Evolutionary conservation across 2,113 vertebrate species (phyloP).

Genomic region (Shinisaurus crocodilurus): DNA sequence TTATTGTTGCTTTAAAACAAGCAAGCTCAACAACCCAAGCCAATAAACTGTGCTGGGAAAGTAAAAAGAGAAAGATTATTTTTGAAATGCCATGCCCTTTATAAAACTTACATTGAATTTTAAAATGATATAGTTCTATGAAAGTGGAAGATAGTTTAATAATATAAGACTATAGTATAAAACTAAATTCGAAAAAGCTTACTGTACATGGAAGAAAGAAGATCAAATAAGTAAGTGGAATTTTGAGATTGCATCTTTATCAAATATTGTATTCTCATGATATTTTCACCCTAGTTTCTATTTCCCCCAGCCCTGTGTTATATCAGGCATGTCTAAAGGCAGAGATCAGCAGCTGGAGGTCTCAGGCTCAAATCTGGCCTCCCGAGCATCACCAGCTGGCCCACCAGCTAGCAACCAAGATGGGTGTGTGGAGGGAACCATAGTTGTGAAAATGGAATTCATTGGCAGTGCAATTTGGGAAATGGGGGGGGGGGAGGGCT

Average conservation of each 20-base stretch:
- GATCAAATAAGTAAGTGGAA: neutral
- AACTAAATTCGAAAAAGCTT: no score
- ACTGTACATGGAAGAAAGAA: neutral
- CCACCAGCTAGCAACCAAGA: neutral
- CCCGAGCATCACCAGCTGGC: neutral
- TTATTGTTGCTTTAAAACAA: neutral
- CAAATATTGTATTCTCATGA: neutral
- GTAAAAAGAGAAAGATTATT: neutral
- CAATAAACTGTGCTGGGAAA: neutral
- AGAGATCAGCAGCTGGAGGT: neutral
- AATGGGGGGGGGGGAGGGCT: neutral
- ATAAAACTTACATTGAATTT: neutral
- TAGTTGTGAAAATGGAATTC: neutral
- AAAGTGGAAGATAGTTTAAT: neutral
- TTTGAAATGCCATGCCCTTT: neutral
- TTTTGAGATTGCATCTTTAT: neutral
- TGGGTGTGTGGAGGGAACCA: neutral
- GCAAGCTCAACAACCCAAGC: neutral
- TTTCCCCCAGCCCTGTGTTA: neutral
- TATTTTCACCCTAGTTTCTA: no score
- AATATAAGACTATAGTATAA: neutral
- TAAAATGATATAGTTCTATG: neutral
- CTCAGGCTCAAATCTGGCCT: neutral
- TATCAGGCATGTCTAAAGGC: neutral
- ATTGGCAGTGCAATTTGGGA: neutral